phyloP scores from a whole-genome alignment of 2,797 vertebrate genomes.

The Chrysocyon brachyurus region DNA sequence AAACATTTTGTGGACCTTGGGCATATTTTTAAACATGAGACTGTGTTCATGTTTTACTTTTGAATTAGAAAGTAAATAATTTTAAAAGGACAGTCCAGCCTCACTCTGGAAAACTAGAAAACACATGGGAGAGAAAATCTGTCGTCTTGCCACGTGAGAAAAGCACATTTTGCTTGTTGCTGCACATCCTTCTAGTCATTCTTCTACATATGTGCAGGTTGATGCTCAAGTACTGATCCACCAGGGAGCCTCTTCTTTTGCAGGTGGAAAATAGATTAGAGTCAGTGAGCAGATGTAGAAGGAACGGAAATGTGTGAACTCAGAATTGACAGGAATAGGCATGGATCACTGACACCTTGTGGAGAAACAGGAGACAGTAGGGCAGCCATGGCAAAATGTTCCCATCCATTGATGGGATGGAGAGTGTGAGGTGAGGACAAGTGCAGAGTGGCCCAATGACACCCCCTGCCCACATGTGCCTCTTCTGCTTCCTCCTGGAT shows the following conservation, averaged over 20 bases:
- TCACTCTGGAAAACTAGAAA: neutral
- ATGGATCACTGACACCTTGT: neutral
- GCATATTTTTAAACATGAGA: neutral
- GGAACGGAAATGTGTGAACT: neutral
- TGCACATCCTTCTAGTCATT: fast-evolving
- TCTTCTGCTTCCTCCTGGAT: neutral
- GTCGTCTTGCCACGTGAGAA: fast-evolving
- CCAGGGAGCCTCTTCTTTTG: too few species aligned
- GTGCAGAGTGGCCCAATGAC: too few species aligned
- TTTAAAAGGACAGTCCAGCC: neutral
- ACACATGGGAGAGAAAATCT: neutral
- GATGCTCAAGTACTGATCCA: too few species aligned
- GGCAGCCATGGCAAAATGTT: fast-evolving
- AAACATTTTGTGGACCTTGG: neutral
- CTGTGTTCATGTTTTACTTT: neutral
- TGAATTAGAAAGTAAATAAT: neutral
- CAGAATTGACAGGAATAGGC: fast-evolving
- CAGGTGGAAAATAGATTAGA: neutral
- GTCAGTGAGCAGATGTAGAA: neutral
- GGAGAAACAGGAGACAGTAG: neutral
- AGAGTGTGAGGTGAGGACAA: neutral
- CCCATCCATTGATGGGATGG: fast-evolving
- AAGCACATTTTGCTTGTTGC: fast-evolving
- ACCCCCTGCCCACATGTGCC: fast-evolving
- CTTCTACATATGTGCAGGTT: fast-evolving